phyloP scores from a whole-genome alignment of 2,888 invertebrate genomes.

The Crematogaster levior region DNA sequence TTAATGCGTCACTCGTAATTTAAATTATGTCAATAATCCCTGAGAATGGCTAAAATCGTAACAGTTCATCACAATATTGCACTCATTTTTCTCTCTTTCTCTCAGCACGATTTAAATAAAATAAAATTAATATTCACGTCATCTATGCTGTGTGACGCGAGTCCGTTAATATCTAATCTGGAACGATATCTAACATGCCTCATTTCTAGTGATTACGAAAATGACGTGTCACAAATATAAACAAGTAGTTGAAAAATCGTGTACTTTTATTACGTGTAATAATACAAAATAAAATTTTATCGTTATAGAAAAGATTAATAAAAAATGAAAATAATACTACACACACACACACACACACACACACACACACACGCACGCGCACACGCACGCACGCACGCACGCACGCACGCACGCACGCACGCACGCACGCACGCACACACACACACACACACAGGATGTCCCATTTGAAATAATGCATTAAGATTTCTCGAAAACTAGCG shows the following conservation, averaged over 20 bases:
- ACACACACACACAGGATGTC: no score
- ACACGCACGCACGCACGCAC: no score
- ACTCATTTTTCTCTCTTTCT: background rate
- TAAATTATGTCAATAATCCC: background rate
- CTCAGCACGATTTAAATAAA: background rate
- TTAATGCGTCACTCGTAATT: constrained; percentile 6
- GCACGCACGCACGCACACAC: no score
- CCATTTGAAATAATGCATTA: no score
- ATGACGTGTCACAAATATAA: background rate
- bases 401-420: no score
- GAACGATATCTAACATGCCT: background rate
- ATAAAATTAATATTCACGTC: background rate
- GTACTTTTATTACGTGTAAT: background rate
- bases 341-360: no score
- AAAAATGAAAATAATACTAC: background rate
- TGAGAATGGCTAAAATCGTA: background rate
- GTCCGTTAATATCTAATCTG: background rate
- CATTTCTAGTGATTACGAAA: background rate
- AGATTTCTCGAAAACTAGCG: no score
- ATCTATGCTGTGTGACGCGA: background rate
- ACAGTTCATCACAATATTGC: background rate
- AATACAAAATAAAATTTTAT: constrained; percentile 25
- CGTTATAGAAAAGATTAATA: background rate
- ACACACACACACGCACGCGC: no score
- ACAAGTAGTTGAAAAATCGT: background rate